These are phyloP conservation scores for Calameuta idolon DNA, from an alignment of 2,888 invertebrate genomes.

Conservation along the genomic window DNA sequence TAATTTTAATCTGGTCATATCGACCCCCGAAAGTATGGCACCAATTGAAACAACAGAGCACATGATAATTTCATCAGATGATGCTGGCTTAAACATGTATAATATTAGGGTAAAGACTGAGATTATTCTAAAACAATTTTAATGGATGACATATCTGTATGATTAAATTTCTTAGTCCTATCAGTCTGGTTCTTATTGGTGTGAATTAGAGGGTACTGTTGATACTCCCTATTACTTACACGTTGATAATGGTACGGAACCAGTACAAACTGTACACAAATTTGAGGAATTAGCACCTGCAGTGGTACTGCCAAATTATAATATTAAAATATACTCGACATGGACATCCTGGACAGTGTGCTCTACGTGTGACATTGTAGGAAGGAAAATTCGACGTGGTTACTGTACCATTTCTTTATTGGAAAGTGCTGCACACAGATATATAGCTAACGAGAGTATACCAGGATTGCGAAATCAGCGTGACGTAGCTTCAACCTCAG, in stretches of 20 bases:
- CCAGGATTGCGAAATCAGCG: not conserved
- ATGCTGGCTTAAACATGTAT: conserved; percentile 69
- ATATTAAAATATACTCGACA: conserved; percentile 68
- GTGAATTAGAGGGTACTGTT: conserved; percentile 67
- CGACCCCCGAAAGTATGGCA: conserved; percentile 36
- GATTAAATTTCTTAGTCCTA: conserved; percentile 41
- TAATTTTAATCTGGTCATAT: conserved; percentile 41
- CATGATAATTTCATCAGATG: conserved; percentile 64
- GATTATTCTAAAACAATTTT: not conserved
- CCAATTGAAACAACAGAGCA: conserved; percentile 66
- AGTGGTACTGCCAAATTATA: conserved; percentile 45
- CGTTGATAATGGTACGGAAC: conserved; percentile 67
- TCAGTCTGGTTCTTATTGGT: conserved; percentile 72
- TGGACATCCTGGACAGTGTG: conserved; percentile 78
- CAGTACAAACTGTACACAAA: conserved; percentile 61
- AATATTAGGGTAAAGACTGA: conserved; percentile 59
- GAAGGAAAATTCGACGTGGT: conserved; percentile 72
- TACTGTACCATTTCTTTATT: conserved; percentile 69
- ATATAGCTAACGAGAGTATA: conserved; percentile 13
- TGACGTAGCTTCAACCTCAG: not conserved
- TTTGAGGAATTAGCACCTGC: conserved; percentile 42
- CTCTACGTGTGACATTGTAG: conserved; percentile 72
- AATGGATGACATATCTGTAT: not conserved
- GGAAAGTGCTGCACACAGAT: conserved; percentile 17
- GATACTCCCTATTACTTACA: conserved; percentile 70